Evolutionary conservation across 2,888 invertebrate species (phyloP).

Genomic region (Polyploca ridens): DNA sequence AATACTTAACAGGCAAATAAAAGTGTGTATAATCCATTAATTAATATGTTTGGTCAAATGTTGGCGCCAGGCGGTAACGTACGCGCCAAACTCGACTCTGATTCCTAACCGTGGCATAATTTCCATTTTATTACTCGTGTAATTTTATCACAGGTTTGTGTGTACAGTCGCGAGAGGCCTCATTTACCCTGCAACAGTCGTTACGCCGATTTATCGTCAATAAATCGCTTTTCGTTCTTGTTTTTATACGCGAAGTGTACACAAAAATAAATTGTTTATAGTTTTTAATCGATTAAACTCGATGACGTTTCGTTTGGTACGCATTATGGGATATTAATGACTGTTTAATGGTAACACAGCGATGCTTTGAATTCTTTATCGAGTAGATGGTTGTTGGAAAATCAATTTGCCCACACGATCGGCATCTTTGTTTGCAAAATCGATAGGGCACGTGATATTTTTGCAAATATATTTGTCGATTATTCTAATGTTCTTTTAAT

Average conservation of each 20-base stretch:
- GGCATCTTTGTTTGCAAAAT: constrained; percentile 20
- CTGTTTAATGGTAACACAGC: not conserved
- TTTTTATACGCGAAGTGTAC: constrained; percentile 39
- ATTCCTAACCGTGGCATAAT: constrained; percentile 35
- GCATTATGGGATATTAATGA: constrained; percentile 14
- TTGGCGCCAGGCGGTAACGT: constrained; percentile 39
- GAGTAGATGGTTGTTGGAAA: not conserved
- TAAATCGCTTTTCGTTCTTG: constrained; percentile 52
- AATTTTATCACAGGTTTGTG: constrained; percentile 45
- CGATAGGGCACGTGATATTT: constrained; percentile 4
- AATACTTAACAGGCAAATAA: constrained; percentile 7
- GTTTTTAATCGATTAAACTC: constrained; percentile 43
- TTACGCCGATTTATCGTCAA: constrained; percentile 54
- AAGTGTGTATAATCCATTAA: constrained; percentile 19
- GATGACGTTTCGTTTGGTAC: constrained; percentile 21
- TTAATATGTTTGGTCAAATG: constrained; percentile 42
- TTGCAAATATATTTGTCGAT: not conserved
- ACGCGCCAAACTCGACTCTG: constrained; percentile 45
- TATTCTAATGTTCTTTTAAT: no score
- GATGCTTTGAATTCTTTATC: not conserved
- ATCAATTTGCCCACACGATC: constrained; percentile 6
- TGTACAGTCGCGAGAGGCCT: constrained; percentile 42
- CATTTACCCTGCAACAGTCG: constrained; percentile 40
- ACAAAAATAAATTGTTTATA: constrained; percentile 21
- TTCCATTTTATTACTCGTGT: constrained; percentile 52